These are phyloP conservation scores for Macaca nemestrina DNA, from an alignment of 2,113 vertebrate species.

Conservation along the genomic window DNA sequence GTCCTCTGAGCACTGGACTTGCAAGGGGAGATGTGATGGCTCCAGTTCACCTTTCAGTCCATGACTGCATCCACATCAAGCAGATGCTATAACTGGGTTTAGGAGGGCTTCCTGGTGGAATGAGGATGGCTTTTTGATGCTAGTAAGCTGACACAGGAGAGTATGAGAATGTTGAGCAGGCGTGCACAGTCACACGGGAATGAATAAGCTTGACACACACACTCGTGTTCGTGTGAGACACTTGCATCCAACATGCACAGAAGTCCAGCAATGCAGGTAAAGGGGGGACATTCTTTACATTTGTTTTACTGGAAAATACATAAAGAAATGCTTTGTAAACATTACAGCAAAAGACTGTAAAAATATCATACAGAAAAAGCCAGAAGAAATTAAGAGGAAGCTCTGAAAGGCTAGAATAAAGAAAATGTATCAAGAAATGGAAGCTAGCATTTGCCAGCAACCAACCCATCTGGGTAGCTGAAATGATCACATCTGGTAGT, in stretches of 20 bases:
- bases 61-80: background rate
- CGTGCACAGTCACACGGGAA: conserved; percentile 64
- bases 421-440: background rate
- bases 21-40: background rate
- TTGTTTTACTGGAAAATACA: conserved; percentile 71
- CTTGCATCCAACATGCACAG: conserved; percentile 61
- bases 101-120: background rate
- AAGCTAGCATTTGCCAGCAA: background rate
- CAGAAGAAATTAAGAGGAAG: conserved; percentile 46
- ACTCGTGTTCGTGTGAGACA: conserved; percentile 14
- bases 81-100: background rate
- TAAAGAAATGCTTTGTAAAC: conserved; percentile 66
- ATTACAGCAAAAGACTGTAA: conserved; percentile 58
- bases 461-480: background rate
- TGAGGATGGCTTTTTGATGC: background rate
- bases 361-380: conserved; percentile 44
- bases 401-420: conserved; percentile 3
- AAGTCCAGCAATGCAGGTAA: conserved; percentile 48
- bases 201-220: conserved; percentile 28
- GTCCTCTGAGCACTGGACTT: background rate
- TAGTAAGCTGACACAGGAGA: background rate
- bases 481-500: background rate
- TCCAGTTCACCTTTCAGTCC: background rate
- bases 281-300: conserved; percentile 49
- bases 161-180: conserved; percentile 43